Evolutionary conservation across 2,113 vertebrate genomes (phyloP), one percentile per base, ranked within the genome.

Genomic region (Thalassoma bifasciatum): DNA sequence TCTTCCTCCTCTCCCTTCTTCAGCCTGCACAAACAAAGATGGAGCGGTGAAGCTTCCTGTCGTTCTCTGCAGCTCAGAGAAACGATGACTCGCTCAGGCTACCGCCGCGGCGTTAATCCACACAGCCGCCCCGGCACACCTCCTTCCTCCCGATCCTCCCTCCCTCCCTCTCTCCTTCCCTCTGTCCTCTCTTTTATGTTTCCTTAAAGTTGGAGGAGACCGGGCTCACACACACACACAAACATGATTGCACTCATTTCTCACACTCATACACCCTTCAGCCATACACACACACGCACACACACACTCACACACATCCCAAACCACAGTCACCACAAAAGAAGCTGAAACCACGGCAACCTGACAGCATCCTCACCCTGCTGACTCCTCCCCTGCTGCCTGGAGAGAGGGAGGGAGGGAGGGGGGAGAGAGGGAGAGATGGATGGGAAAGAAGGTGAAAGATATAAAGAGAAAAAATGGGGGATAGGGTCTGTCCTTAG

Each of bases 321-420:
- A 10, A 10, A 38, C 19, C 36, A 89, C 34, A 17, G 62, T 77
- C 47, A 21, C 64, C 68, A 77, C 58, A 62, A 72, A 2, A 58
- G 57, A 87, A 79, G 80, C 79, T 88, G 83, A 82, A 88, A 91
- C 88, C 88, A 91, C 84, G 72, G 88, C 85, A 88, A 91, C 90
- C 86, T 83, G 83, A 88, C 90, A 84, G 83, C 88, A 83, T 87
- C 81, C 77, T 77, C 38, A 64, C 19, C n/a, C 74, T 46, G 24
- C 52, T 65, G 11, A 5, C 4, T 11, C 13, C 63, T 81, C 87
- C 86, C 87, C 90, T 80, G 84, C 89, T 62, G 26, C 66, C 58
- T 86, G 79, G 46, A 49, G 60, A 19, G 6, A 26, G 61, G 22
- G 23, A 22, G 24, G 1, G 64, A 37, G 24, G 11, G 30, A 3